Percentiles rank a stretch among this genome's conserved stretches.
phyloP scores from a whole-genome alignment of 2,113 vertebrate genomes.

The Panthera tigris region DNA sequence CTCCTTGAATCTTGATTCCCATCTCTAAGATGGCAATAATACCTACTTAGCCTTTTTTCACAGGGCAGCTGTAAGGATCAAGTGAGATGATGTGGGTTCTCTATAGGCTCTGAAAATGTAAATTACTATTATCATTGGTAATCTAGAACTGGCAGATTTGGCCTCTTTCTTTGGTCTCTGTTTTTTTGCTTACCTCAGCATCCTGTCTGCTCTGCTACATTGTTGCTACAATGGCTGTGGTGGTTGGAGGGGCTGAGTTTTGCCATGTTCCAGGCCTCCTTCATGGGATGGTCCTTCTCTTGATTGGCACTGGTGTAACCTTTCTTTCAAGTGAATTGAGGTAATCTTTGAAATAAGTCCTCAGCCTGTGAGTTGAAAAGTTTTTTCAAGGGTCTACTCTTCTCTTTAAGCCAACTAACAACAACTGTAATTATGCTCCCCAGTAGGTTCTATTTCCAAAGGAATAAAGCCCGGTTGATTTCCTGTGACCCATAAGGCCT shows the following conservation, averaged over 20 bases:
- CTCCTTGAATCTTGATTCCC: background rate
- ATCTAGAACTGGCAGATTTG: background rate
- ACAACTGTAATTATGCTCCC: background rate
- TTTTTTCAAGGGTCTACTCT: background rate
- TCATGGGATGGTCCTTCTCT: background rate
- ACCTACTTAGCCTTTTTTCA: background rate
- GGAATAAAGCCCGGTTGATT: background rate
- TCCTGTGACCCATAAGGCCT: background rate
- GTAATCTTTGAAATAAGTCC: background rate
- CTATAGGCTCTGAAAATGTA: background rate
- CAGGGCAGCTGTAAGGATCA: background rate
- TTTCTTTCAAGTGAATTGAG: background rate
- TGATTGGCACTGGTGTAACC: background rate
- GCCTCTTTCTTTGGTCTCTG: background rate
- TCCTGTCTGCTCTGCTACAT: background rate
- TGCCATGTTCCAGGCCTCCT: background rate
- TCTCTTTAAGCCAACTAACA: background rate
- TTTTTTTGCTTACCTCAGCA: background rate
- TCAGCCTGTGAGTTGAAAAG: background rate
- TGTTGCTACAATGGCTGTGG: background rate
- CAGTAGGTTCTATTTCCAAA: background rate
- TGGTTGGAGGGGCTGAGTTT: background rate
- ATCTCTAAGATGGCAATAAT: background rate
- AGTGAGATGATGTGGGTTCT: background rate
- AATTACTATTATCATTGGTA: background rate